These are phyloP conservation scores for Burhinus oedicnemus DNA, from an alignment of 2,113 vertebrate species.

Conservation along the genomic window DNA sequence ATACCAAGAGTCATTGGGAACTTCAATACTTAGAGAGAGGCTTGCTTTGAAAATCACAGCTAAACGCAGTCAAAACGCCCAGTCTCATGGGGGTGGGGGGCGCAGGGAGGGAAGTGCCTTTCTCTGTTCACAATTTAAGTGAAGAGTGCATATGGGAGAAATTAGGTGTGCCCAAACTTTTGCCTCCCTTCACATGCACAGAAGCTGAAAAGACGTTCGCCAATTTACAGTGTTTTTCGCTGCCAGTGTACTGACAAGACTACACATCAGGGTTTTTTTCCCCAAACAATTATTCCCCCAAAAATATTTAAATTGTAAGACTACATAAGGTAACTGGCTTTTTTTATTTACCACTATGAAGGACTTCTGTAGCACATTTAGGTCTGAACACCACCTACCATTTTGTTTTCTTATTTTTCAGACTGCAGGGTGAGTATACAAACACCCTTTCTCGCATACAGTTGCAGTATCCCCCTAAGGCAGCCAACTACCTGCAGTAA, in stretches of 20 bases:
- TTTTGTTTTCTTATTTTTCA: background rate
- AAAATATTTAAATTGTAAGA: background rate
- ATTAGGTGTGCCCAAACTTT: background rate
- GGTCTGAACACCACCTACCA: background rate
- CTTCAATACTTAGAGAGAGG: background rate
- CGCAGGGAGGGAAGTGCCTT: background rate
- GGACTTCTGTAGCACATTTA: background rate
- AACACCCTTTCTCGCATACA: background rate
- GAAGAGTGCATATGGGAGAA: background rate
- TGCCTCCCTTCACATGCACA: background rate
- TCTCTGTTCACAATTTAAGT: background rate
- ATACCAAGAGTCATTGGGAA: background rate
- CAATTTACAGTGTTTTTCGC: background rate
- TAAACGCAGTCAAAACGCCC: background rate
- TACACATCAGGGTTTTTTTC: rapidly evolving
- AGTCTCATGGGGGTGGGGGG: rapidly evolving
- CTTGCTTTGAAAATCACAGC: background rate
- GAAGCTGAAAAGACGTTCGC: background rate
- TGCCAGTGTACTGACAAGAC: background rate
- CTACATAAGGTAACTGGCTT: background rate
- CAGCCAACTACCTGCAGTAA: background rate
- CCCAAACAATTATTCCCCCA: background rate
- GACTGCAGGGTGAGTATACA: background rate
- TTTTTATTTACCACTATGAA: background rate
- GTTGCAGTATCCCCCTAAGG: background rate